Evolutionary conservation across 2,888 invertebrate species (phyloP).

Genomic region (Nemapogon koenigi): DNA sequence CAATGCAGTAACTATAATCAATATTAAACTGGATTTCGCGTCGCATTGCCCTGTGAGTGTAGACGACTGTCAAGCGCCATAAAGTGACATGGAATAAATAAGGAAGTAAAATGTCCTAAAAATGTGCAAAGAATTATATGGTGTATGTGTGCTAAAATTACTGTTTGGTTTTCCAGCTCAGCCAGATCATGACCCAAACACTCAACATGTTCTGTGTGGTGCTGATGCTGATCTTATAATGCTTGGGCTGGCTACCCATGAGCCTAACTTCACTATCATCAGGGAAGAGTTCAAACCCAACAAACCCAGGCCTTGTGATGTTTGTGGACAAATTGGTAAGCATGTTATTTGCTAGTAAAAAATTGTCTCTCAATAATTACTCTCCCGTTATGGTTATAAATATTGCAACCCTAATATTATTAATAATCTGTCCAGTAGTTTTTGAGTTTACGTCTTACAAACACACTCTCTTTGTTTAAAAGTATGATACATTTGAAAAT

Average conservation of each 20-base stretch:
- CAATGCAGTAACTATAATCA: too few species aligned
- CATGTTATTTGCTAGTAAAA: too few species aligned
- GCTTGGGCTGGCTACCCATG: conserved; percentile 98
- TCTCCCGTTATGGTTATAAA: neutral
- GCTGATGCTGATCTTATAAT: conserved; percentile 99
- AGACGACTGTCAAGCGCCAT: too few species aligned
- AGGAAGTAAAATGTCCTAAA: conserved; percentile 96
- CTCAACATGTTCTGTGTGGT: conserved; percentile 96
- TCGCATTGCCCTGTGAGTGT: too few species aligned
- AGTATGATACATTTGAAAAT: too few species aligned
- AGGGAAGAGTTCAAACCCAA: conserved; percentile 98
- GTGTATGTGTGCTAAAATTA: conserved; percentile 96
- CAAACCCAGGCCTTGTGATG: conserved; percentile 92
- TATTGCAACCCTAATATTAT: neutral
- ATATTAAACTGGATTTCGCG: too few species aligned
- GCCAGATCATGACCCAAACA: conserved; percentile 97
- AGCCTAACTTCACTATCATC: conserved; percentile 98
- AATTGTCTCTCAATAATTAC: neutral
- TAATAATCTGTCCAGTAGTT: neutral
- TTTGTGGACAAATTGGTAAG: conserved; percentile 84
- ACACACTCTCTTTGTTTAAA: too few species aligned
- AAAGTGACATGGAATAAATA: too few species aligned
- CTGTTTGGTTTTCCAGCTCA: conserved; percentile 72
- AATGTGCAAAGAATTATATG: conserved; percentile 99
- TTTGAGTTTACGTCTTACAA: too few species aligned